Base-by-base conservation (phyloP, 2,888 invertebrate species). In the Uloborus plumipes region DNA sequence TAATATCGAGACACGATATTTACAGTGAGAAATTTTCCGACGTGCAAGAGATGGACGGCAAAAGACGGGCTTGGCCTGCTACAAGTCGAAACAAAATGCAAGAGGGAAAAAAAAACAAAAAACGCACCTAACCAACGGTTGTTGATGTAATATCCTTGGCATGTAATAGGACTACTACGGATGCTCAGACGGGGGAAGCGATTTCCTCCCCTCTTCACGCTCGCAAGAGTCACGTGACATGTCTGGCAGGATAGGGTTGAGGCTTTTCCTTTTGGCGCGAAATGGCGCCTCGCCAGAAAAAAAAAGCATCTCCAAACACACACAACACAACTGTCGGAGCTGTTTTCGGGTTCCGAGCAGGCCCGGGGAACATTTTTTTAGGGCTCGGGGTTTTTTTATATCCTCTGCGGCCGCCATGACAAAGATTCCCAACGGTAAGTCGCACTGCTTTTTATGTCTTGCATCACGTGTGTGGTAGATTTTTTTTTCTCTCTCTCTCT, bases 171-270 rank as follows among this genome's bases (percentile, higher is more conserved):
- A 73, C 70, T 74, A 74, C 74, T 81, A 81, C 80, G 73, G 80
- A 81, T 81, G 80, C 80, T 81, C 80, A 74, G 80, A 81, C 74
- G 65, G 61, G 67, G 79, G 47, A 58, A 62, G 73, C 65, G 59
- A 51, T 18, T 18, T 69, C 64, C 58, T 26, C 47, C 66, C 76
- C 81, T 71, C 73, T 69, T 50, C 58, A 58, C 31, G 55, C 53
- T 69, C 50, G 39, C 50, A 51, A 59, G 47, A 51, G 72, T 82
- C 82, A 82, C 82, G 82, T 82, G 82, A 82, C 82, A 70, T 71
- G 82, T 82, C 82, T 82, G 82, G 82, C 82, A 82, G 82, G 82
- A 82, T 82, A 82, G 82, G 82, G 82, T 82, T 82, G 72, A 81
- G 74, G 61, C 80, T 74, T 81, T 74, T 80, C 73, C 80, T 80